Evolutionary conservation across 2,888 invertebrate genomes (phyloP).

Genomic region (Drosophila anomalata): DNA sequence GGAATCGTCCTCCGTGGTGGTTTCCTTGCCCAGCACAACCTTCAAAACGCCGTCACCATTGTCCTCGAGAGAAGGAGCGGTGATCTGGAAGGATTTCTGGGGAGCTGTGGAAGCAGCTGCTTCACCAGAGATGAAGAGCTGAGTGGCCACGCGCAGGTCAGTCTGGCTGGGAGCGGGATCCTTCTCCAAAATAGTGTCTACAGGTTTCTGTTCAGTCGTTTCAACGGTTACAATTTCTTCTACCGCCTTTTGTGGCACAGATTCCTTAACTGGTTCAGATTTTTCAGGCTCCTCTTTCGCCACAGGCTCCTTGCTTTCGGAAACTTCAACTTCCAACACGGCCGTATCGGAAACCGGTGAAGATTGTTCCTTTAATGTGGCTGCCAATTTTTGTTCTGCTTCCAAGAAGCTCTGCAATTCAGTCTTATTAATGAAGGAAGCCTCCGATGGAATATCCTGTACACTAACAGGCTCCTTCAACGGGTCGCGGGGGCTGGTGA

Average conservation of each 20-base stretch:
- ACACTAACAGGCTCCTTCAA: neutral
- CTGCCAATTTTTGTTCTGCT: constrained; percentile 14
- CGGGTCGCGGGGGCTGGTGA: constrained; percentile 19
- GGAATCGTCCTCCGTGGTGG: constrained; percentile 31
- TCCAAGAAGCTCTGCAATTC: constrained; percentile 27
- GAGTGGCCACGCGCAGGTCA: constrained; percentile 77
- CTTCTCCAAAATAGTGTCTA: neutral
- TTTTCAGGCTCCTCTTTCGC: neutral
- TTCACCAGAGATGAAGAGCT: constrained; percentile 82
- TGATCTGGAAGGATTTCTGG: constrained; percentile 74
- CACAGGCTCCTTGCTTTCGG: neutral
- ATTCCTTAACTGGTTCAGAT: neutral
- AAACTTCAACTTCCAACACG: neutral
- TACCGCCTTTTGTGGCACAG: constrained; percentile 1
- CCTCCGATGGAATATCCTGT: constrained; percentile 2
- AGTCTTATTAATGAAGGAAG: constrained; percentile 31
- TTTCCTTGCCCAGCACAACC: constrained; percentile 66
- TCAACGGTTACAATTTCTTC: neutral
- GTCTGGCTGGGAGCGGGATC: constrained; percentile 34
- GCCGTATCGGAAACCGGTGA: neutral
- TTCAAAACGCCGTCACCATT: constrained; percentile 78
- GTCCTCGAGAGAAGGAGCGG: constrained; percentile 84
- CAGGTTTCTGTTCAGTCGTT: constrained; percentile 18
- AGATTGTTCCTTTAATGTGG: constrained; percentile 21
- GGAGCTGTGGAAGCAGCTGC: constrained; percentile 62